Conservation (phyloP, 2,888 invertebrate species). For the Selenia dentaria region DNA sequence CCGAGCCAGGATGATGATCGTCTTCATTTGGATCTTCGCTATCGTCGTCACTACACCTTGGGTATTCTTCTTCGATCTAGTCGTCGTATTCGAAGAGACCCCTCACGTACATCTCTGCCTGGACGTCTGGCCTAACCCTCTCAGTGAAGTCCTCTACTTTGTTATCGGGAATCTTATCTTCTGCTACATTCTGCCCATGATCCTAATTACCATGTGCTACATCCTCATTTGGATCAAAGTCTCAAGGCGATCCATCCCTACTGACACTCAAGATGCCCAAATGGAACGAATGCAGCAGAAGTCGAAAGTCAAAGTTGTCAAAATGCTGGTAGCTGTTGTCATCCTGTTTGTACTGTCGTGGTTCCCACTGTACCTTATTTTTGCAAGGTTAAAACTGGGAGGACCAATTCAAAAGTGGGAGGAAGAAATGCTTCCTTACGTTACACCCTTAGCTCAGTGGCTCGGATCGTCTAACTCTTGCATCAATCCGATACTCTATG, state of each 20-base stretch:
- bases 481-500: slow-evolving; percentile 97
- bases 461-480: slow-evolving; percentile 97
- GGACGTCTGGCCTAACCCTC: slow-evolving; percentile 94
- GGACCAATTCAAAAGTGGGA: slow-evolving; percentile 90
- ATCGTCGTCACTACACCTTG: slow-evolving; percentile 94
- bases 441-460: slow-evolving; percentile 96
- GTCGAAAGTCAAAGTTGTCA: slow-evolving; percentile 97
- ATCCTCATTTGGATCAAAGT: slow-evolving; percentile 96
- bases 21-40: slow-evolving; percentile 95
- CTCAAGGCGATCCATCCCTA: slow-evolving; percentile 94
- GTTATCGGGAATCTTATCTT: slow-evolving; percentile 94
- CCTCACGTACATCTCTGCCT: slow-evolving; percentile 91
- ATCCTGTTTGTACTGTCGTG: slow-evolving; percentile 97
- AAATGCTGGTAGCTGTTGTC: slow-evolving; percentile 97
- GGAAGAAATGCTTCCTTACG: slow-evolving; percentile 91
- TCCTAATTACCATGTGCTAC: slow-evolving; percentile 96
- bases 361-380: slow-evolving; percentile 96
- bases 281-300: slow-evolving; percentile 97
- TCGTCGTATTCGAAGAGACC: slow-evolving; percentile 88
- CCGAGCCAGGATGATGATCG: slow-evolving; percentile 93
- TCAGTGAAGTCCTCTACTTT: slow-evolving; percentile 94
- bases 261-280: slow-evolving; percentile 95
- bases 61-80: slow-evolving; percentile 95
- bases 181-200: slow-evolving; percentile 96
- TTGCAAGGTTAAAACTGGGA: slow-evolving; percentile 93